A percentile compares a stretch with the other conserved stretches of the same genome.
These are phyloP conservation scores for Desoria tigrina DNA, from an alignment of 2,888 invertebrate genomes.

Conservation along the genomic window DNA sequence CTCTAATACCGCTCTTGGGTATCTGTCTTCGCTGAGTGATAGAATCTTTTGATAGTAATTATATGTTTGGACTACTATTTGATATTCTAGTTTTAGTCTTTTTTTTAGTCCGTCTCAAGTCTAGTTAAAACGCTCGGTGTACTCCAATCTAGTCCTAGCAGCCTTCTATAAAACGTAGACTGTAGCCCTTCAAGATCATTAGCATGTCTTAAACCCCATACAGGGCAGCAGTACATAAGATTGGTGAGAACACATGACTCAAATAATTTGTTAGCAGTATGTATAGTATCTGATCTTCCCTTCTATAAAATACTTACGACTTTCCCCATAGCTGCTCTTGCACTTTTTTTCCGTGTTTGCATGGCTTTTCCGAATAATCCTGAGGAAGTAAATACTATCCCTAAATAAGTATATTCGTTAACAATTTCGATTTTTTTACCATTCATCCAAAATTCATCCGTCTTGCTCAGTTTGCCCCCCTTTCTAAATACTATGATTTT, in stretches of 20 bases:
- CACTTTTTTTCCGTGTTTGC: neutral
- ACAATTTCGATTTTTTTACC: neutral
- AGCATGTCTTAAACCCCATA: neutral
- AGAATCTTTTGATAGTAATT: no score
- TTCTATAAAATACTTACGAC: neutral
- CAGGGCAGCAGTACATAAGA: neutral
- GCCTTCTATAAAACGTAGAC: neutral
- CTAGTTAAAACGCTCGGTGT: neutral
- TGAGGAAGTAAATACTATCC: no score
- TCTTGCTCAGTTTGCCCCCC: neutral
- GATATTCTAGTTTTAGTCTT: neutral
- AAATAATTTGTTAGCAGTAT: neutral
- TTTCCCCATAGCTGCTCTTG: neutral
- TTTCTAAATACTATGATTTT: no score
- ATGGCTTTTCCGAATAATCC: neutral
- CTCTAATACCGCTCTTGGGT: no score
- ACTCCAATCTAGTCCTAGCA: neutral
- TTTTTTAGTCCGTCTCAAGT: neutral
- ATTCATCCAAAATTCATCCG: neutral
- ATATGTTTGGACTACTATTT: neutral
- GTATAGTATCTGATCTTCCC: neutral
- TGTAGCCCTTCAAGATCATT: neutral
- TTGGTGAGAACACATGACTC: neutral
- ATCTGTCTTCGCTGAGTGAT: neutral
- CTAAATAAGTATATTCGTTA: no score